Base-by-base conservation (phyloP, 2,113 vertebrate species). In the Pseudorasbora parva region DNA sequence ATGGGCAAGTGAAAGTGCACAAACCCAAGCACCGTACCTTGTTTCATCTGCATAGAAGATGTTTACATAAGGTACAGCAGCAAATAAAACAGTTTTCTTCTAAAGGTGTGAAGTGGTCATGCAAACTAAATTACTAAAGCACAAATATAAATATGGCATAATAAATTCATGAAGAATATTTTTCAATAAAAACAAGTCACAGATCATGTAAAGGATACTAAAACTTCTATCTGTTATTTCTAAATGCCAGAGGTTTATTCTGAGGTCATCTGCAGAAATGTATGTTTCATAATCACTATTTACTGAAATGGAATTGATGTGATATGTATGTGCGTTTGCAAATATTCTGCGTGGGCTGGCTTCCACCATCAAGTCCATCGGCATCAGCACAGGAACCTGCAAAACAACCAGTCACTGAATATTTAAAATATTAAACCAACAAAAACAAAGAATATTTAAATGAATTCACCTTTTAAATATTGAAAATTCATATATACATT, bases 201-300 rank as follows among this genome's bases (percentile, higher is more conserved):
- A 7, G 14, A 27, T 56, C 27, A 11, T 4, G 0, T 27, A 71
- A 89, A 89, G 88, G 88, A 89, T 89, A 89, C 90, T 90, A 90
- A 90, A 90, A 90, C 88, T 90, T 88, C 88, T 90, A 90, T 90
- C 90, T 89, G 90, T 90, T 84, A 90, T 90, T 90, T 90, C 88
- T 90, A 90, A 89, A 81, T 90, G 90, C 90, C 90, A 90, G 76
- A 90, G 88, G 64, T 90, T 90, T 84, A 90, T 89, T 88, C 90
- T 89, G 78, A 90, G 85, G 81, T 90, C 90, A 64, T 89, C 90
- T 86, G 90, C 88, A 75, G 90, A 90, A 86, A 90, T 86, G 86
- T 90, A 90, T 64, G 90, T 90, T 88, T 90, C 87, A 84, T 90
- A 87, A 83, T 90, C 90, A 59, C 90, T 90, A 88, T 90, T 90